phyloP scores from a whole-genome alignment of 2,797 vertebrate species.

The Mormyrus proboscirostris region DNA sequence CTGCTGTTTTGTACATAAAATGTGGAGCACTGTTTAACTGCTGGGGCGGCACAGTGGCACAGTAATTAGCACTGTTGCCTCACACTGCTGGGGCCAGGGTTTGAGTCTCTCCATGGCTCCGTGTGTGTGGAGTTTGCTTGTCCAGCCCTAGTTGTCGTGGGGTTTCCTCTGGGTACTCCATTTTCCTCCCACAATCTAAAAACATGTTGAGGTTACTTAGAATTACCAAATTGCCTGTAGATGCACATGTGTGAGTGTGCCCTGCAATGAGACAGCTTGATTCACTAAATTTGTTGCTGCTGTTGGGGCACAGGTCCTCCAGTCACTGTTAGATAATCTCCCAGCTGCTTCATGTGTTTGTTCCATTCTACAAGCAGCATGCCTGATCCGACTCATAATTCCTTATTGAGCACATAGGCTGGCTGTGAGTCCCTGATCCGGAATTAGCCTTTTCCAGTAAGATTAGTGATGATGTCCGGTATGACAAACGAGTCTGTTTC shows the following conservation, averaged over 20 bases:
- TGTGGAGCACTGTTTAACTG: conserved; percentile 47
- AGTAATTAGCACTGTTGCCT: not conserved
- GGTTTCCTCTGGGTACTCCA: not conserved
- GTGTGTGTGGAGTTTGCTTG: not conserved
- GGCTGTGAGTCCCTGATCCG: not conserved
- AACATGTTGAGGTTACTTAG: not conserved
- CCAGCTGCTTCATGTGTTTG: not conserved
- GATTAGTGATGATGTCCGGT: not conserved
- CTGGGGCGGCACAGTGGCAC: not conserved
- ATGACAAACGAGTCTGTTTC: not conserved
- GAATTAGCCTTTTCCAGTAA: not conserved
- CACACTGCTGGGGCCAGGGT: not conserved
- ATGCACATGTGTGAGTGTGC: not conserved
- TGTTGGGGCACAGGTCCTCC: not conserved
- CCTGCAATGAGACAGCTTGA: not conserved
- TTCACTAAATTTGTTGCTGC: not conserved
- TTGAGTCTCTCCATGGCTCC: not conserved
- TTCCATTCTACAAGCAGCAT: not conserved
- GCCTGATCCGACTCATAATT: not conserved
- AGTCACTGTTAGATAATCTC: not conserved
- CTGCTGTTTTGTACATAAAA: conserved; percentile 31
- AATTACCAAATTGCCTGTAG: not conserved
- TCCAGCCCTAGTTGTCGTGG: not conserved
- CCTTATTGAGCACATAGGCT: not conserved
- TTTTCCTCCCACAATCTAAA: not conserved